Percentiles rank a stretch among this genome's conserved stretches.
phyloP scores from a whole-genome alignment of 2,797 vertebrate genomes.

The Betta splendens region DNA sequence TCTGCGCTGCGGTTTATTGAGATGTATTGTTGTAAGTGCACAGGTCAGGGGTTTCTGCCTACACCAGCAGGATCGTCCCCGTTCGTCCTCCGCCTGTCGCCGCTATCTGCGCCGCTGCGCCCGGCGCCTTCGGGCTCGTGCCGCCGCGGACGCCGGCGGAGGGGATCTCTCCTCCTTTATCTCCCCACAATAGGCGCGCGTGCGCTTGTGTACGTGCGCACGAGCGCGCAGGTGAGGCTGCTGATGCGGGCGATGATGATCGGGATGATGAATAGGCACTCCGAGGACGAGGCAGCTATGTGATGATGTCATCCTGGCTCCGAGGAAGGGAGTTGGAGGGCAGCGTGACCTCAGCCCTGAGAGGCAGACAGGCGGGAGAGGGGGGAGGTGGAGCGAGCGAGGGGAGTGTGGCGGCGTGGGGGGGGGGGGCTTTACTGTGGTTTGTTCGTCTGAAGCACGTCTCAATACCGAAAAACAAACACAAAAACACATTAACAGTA shows the following conservation, averaged over 20 bases:
- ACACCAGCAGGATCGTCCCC: slow-evolving; percentile 66
- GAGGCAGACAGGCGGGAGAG: slow-evolving; percentile 41
- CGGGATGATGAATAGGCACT: slow-evolving; percentile 75
- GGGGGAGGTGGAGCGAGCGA: slow-evolving; percentile 14
- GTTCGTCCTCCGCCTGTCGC: slow-evolving; percentile 13
- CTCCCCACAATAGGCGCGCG: slow-evolving; percentile 32
- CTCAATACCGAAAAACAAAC: neutral
- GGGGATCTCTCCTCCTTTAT: slow-evolving; percentile 55
- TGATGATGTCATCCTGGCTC: slow-evolving; percentile 77
- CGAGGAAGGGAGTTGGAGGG: slow-evolving; percentile 69
- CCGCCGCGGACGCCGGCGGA: slow-evolving; percentile 45
- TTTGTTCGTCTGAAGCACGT: slow-evolving; percentile 19
- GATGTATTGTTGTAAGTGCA: slow-evolving; percentile 74
- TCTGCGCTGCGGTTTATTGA: slow-evolving; percentile 70
- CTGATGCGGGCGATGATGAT: slow-evolving; percentile 75
- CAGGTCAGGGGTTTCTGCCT: slow-evolving; percentile 77
- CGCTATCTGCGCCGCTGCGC: slow-evolving; percentile 37
- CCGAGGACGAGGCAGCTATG: slow-evolving; percentile 63
- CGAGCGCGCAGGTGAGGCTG: slow-evolving; percentile 66
- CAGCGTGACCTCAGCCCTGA: slow-evolving; percentile 69
- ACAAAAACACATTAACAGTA: slow-evolving; percentile 2
- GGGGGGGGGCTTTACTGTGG: neutral
- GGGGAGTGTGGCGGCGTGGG: slow-evolving; percentile 13
- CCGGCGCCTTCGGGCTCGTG: slow-evolving; percentile 43
- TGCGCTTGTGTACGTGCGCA: slow-evolving; percentile 16